These are phyloP conservation scores for Phragmatobia fuliginosa DNA, from an alignment of 2,888 invertebrate species.

Conservation along the genomic window DNA sequence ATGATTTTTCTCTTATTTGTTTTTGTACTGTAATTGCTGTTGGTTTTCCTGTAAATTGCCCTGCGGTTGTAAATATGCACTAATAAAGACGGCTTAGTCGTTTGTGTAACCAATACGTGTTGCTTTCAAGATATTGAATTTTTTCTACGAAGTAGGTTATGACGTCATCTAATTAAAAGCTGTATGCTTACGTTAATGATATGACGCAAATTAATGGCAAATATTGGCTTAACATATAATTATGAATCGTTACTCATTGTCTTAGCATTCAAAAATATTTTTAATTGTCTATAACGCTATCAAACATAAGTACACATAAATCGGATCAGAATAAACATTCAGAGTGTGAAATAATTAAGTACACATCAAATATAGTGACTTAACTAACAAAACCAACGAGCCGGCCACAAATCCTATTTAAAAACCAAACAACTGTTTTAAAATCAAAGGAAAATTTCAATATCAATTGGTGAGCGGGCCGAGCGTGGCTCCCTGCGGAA, in stretches of 20 bases:
- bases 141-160: conserved; percentile 10
- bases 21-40: conserved; percentile 85
- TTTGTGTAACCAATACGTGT: conserved; percentile 35
- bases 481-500: conserved; percentile 65
- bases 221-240: conserved; percentile 15
- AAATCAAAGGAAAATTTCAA: conserved; percentile 68
- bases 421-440: conserved; percentile 51
- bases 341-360: not conserved
- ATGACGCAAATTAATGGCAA: conserved; percentile 12
- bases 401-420: conserved; percentile 50
- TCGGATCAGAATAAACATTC: not conserved
- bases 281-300: not conserved
- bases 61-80: conserved; percentile 73
- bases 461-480: conserved; percentile 71
- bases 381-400: conserved; percentile 45
- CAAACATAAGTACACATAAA: not conserved
- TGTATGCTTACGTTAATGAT: not conserved
- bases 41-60: conserved; percentile 81
- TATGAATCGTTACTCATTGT: not conserved
- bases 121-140: conserved; percentile 9
- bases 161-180: conserved; percentile 14
- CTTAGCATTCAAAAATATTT: not conserved
- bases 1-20: conserved; percentile 84
- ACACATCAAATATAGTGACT: conserved; percentile 29
- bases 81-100: conserved; percentile 47